phyloP scores from a whole-genome alignment of 2,113 vertebrate genomes.

The Nyctibius bracteatus region DNA sequence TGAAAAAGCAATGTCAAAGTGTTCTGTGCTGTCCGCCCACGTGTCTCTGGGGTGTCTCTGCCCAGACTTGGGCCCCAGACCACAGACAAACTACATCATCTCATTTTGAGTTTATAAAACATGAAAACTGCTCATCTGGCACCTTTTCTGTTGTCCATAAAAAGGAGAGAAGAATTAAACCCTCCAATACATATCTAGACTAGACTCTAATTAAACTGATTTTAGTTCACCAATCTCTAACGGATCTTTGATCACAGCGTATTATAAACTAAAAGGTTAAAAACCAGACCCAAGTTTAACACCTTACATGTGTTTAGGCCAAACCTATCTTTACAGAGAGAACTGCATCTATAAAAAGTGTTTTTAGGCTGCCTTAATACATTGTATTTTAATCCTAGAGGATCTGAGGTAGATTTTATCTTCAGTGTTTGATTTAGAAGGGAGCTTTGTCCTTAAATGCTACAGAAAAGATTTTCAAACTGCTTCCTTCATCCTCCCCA shows the following conservation, averaged over 20 bases:
- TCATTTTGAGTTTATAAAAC: neutral
- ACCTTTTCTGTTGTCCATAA: neutral
- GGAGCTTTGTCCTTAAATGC: neutral
- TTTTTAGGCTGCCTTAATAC: neutral
- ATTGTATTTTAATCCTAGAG: neutral
- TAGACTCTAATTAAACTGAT: neutral
- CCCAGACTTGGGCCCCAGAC: neutral
- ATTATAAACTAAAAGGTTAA: neutral
- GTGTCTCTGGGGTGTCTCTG: neutral
- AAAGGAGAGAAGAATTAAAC: neutral
- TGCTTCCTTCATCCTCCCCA: neutral
- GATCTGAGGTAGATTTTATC: neutral
- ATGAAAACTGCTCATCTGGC: neutral
- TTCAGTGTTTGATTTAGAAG: neutral
- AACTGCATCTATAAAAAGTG: neutral
- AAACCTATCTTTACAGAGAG: neutral
- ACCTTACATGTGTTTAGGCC: neutral
- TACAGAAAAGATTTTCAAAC: neutral
- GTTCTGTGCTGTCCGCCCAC: neutral
- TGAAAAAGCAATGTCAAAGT: neutral
- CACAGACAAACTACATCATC: neutral
- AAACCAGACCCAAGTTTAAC: neutral
- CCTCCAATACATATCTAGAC: neutral
- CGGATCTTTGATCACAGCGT: neutral
- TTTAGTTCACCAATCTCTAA: neutral